A percentile compares a stretch with the other conserved stretches of the same genome.
phyloP scores from a whole-genome alignment of 2,888 invertebrate species.

The Melinopterus prodromus region DNA sequence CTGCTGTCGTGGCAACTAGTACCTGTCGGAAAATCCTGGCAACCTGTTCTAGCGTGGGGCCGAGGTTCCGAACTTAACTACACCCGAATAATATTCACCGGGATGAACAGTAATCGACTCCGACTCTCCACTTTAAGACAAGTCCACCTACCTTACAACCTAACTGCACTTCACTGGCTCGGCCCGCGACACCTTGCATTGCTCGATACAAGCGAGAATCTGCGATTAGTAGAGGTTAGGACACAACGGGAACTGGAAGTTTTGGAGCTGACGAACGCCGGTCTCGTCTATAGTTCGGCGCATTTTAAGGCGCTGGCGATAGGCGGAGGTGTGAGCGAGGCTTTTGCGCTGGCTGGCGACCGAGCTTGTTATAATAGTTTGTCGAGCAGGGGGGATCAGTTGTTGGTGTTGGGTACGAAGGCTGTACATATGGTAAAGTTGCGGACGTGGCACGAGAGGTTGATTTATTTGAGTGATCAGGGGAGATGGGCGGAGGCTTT shows the following conservation, averaged over 20 bases:
- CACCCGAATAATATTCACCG: conserved; percentile 73
- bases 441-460: conserved; percentile 73
- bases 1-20: conserved; percentile 94
- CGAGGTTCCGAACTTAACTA: conserved; percentile 86
- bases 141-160: conserved; percentile 75
- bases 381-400: conserved; percentile 72
- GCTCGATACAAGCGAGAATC: conserved; percentile 84
- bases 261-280: conserved; percentile 80
- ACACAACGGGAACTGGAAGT: conserved; percentile 86
- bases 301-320: conserved; percentile 93
- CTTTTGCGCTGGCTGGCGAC: conserved; percentile 78
- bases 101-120: conserved; percentile 61
- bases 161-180: conserved; percentile 81
- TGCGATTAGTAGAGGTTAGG: conserved; percentile 90
- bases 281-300: conserved; percentile 86
- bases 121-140: conserved; percentile 72
- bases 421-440: conserved; percentile 68
- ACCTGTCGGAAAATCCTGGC: conserved; percentile 76
- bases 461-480: conserved; percentile 69
- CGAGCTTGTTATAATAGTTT: conserved; percentile 80
- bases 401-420: conserved; percentile 73
- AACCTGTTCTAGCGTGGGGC: conserved; percentile 89
- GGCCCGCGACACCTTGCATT: conserved; percentile 84
- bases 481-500: conserved; percentile 67
- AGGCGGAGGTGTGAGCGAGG: conserved; percentile 90